Conservation (phyloP, 1,140 invertebrate genomes). For the Brachionus paranguensis region DNA sequence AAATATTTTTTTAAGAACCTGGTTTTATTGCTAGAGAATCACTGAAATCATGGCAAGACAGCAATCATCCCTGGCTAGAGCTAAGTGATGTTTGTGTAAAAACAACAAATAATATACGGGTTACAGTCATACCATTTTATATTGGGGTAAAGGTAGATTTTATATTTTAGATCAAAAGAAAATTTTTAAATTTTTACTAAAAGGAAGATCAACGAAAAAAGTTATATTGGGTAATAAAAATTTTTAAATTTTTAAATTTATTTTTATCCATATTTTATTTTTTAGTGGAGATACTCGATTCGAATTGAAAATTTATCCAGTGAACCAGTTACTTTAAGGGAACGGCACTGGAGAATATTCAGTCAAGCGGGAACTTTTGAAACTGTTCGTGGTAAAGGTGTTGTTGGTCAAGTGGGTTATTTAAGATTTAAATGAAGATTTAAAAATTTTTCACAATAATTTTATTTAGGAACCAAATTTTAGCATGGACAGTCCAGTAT, state of each 20-base stretch:
- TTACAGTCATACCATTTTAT: slow-evolving; percentile 95
- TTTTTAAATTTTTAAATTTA: background rate
- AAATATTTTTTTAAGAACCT: background rate
- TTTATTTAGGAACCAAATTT: slow-evolving; percentile 71
- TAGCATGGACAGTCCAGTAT: slow-evolving; percentile 77
- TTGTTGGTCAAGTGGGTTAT: slow-evolving; percentile 71
- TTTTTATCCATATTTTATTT: background rate
- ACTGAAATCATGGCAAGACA: slow-evolving; percentile 86
- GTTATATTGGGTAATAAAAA: slow-evolving; percentile 47
- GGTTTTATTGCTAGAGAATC: slow-evolving; percentile 77
- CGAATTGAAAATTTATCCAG: slow-evolving; percentile 81
- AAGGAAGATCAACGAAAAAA: slow-evolving; percentile 49
- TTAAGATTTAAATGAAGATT: no score
- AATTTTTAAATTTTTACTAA: slow-evolving; percentile 35
- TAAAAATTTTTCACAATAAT: background rate
- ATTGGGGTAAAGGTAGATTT: slow-evolving; percentile 71
- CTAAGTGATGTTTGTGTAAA: slow-evolving; percentile 94
- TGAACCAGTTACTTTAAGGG: slow-evolving; percentile 79
- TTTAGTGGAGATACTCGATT: slow-evolving; percentile 74
- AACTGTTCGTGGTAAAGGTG: slow-evolving; percentile 83
- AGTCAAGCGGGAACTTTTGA: slow-evolving; percentile 86
- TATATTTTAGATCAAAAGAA: background rate
- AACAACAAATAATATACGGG: slow-evolving; percentile 85
- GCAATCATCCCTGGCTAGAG: slow-evolving; percentile 92
- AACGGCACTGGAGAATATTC: slow-evolving; percentile 93